Evolutionary conservation across 2,888 invertebrate species (phyloP).

Genomic region (Congeria kusceri): DNA sequence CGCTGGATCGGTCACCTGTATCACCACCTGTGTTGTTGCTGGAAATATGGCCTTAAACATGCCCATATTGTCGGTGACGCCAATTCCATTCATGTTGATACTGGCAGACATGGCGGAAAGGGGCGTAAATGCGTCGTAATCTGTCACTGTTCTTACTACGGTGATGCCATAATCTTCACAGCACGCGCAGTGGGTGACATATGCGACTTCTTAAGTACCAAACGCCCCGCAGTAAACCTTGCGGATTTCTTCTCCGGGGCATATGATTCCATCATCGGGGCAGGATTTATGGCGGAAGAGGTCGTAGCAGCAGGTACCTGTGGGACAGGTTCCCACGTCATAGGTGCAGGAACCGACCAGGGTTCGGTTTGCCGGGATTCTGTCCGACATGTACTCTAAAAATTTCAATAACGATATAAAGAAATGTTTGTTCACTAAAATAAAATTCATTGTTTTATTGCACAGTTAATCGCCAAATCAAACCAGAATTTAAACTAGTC

Average conservation of each 20-base stretch:
- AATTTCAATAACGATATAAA: too few species aligned
- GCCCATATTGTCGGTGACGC: too few species aligned
- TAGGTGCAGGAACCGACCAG: not conserved
- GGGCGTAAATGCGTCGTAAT: not conserved
- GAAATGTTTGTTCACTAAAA: too few species aligned
- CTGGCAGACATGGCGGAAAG: not conserved
- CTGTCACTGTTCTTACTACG: not conserved
- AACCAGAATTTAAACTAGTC: too few species aligned
- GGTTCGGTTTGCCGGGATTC: conserved; percentile 16
- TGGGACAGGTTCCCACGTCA: conserved; percentile 24
- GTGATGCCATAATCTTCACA: conserved; percentile 20
- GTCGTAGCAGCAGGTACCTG: conserved; percentile 4
- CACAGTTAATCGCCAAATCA: too few species aligned
- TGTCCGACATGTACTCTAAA: conserved; percentile 2
- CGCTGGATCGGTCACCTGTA: not conserved
- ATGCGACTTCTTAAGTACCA: conserved; percentile 2
- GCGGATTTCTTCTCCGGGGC: conserved; percentile 18
- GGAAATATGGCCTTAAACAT: too few species aligned
- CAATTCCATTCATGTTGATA: not conserved
- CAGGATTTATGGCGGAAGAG: conserved; percentile 8
- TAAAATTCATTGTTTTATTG: too few species aligned
- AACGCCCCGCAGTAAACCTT: conserved; percentile 2
- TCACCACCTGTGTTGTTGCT: not conserved
- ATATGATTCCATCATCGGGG: conserved; percentile 13
- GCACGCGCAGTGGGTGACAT: conserved; percentile 24